Evolutionary conservation across 2,113 vertebrate genomes (phyloP).

Genomic region (Cinclus cinclus): DNA sequence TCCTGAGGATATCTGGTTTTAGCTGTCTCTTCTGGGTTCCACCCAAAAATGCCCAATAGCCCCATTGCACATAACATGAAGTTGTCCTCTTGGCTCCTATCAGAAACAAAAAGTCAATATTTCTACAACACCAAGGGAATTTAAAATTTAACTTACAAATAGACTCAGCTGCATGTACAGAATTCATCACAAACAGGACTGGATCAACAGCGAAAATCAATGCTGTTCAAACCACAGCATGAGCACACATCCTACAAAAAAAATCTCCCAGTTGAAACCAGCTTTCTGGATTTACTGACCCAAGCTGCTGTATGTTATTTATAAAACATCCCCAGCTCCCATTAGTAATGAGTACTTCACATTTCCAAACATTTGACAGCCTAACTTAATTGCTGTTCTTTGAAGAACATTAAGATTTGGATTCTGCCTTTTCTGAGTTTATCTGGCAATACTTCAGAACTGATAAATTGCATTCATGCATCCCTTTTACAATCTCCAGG

Average conservation of each 20-base stretch:
- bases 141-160: neutral
- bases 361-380: neutral
- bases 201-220: neutral
- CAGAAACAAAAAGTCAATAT: neutral
- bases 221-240: neutral
- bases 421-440: neutral
- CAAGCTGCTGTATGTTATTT: neutral
- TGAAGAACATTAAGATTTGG: neutral
- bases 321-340: neutral
- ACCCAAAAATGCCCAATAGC: neutral
- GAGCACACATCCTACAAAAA: neutral
- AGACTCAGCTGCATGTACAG: neutral
- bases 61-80: fast-evolving
- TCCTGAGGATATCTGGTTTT: neutral
- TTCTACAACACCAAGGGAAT: neutral
- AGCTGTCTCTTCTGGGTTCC: neutral
- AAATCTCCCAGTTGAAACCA: neutral
- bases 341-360: neutral
- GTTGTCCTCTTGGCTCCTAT: neutral
- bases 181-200: neutral
- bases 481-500: neutral
- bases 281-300: neutral
- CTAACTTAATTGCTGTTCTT: neutral
- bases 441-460: neutral
- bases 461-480: neutral